Evolutionary conservation across 2,888 invertebrate genomes (phyloP).

Genomic region (Chromoteleia sp.): DNA sequence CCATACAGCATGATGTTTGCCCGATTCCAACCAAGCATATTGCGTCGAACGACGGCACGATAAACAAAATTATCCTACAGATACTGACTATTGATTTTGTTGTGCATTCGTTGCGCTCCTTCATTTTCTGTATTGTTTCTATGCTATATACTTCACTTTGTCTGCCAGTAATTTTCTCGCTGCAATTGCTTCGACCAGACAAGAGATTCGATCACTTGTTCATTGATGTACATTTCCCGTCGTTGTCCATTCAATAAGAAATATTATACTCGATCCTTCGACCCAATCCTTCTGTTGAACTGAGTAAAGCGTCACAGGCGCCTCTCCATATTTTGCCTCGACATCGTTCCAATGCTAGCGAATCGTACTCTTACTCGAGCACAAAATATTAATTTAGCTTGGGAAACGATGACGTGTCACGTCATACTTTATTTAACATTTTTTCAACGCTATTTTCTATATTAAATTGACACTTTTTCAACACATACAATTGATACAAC

Average conservation of each 20-base stretch:
- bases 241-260: constrained; percentile 47
- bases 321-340: not conserved
- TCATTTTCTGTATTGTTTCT: constrained; percentile 47
- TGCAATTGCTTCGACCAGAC: constrained; percentile 46
- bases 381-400: too few species aligned
- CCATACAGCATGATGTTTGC: constrained; percentile 12
- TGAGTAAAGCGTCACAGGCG: not conserved
- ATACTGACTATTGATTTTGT: constrained; percentile 49
- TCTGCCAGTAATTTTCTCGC: constrained; percentile 35
- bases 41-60: constrained; percentile 25
- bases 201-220: constrained; percentile 49
- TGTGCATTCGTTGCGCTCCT: constrained; percentile 29
- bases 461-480: too few species aligned
- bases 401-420: too few species aligned
- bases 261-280: constrained; percentile 28
- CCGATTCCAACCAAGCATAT: constrained; percentile 38
- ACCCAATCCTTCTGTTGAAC: constrained; percentile 10
- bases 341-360: too few species aligned
- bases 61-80: constrained; percentile 49
- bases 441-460: too few species aligned
- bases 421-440: too few species aligned
- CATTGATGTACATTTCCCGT: constrained; percentile 51
- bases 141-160: constrained; percentile 11
- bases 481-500: too few species aligned
- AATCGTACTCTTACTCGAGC: too few species aligned